These are phyloP conservation scores for Gracilinanus agilis DNA, from an alignment of 2,113 vertebrate genomes.

Conservation along the genomic window DNA sequence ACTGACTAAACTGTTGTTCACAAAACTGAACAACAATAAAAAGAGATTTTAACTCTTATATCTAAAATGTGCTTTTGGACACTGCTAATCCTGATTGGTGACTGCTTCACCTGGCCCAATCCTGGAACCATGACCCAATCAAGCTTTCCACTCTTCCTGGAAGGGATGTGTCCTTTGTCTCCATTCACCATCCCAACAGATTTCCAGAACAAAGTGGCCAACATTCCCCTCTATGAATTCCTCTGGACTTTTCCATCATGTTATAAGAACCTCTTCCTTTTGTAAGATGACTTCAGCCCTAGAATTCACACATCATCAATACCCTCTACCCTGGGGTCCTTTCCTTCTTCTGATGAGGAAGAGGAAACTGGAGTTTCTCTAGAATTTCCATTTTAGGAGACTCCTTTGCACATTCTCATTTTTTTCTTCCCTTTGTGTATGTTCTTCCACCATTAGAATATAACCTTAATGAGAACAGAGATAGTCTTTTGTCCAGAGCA, in stretches of 20 bases:
- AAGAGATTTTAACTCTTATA: neutral
- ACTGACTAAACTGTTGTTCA: too few relatives aligned
- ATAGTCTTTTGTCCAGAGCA: neutral
- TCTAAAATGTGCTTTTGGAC: neutral
- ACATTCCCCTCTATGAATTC: neutral
- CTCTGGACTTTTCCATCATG: neutral
- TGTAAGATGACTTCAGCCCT: neutral
- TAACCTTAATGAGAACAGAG: neutral
- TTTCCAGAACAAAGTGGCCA: neutral
- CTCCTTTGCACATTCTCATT: neutral
- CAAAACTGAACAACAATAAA: too few relatives aligned
- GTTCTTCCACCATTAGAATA: neutral
- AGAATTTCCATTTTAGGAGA: neutral
- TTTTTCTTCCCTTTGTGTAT: neutral
- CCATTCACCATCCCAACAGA: neutral
- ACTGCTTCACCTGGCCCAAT: neutral
- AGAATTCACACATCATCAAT: neutral
- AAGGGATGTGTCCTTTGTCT: neutral
- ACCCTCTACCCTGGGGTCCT: neutral
- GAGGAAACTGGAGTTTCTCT: neutral
- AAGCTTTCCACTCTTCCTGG: neutral
- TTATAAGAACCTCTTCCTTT: neutral
- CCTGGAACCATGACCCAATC: neutral
- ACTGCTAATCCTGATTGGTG: neutral
- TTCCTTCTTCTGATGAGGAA: neutral